Evolutionary conservation across 2,113 vertebrate genomes (phyloP).

Genomic region (Porphyrio hochstetteri): DNA sequence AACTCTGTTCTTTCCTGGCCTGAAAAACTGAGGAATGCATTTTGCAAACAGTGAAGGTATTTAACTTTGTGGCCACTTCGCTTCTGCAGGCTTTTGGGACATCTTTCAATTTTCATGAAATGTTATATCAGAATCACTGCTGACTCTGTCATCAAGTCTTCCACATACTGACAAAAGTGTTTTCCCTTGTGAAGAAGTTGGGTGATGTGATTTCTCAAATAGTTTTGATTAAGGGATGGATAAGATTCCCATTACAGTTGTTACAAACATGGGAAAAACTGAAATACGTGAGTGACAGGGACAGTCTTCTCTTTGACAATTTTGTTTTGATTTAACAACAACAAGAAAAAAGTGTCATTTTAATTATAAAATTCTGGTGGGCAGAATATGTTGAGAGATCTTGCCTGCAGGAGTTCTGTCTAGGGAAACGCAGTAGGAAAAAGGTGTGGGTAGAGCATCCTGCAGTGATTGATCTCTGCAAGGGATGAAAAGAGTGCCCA

Average conservation of each 20-base stretch:
- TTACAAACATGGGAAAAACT: not conserved
- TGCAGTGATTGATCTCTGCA: not conserved
- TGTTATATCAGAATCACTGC: not conserved
- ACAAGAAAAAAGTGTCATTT: not conserved
- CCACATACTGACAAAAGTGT: not conserved
- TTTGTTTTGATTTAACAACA: not conserved
- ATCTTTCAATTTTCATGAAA: not conserved
- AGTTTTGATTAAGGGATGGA: not conserved
- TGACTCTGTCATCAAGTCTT: not conserved
- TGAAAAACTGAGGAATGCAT: not conserved
- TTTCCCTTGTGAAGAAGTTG: constrained; percentile 8
- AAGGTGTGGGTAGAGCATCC: not conserved
- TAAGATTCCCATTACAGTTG: not conserved
- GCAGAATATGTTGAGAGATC: not conserved
- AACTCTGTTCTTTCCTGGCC: not conserved
- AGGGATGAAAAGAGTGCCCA: not conserved
- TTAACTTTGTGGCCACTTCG: not conserved
- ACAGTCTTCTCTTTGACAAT: not conserved
- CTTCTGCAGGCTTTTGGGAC: not conserved
- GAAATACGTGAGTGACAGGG: not conserved
- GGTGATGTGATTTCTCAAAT: constrained; percentile 11
- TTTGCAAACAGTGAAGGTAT: not conserved
- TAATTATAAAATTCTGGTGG: not conserved
- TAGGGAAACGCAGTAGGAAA: not conserved
- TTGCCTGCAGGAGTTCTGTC: not conserved